These are phyloP conservation scores for Lophotis ruficrista DNA, from an alignment of 2,113 vertebrate genomes.

Conservation along the genomic window DNA sequence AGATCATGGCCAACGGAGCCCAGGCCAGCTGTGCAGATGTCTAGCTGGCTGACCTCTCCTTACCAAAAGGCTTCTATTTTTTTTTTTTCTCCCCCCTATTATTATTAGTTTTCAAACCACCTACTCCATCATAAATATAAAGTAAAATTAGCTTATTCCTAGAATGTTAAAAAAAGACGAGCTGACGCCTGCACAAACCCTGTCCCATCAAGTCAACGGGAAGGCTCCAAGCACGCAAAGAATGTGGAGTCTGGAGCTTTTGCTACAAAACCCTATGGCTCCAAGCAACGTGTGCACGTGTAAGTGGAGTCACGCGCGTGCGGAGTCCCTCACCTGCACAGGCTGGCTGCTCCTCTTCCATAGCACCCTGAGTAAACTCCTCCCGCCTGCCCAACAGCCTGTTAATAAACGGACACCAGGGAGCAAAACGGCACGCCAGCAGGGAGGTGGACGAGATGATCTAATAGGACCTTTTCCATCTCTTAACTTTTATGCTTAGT, in stretches of 20 bases:
- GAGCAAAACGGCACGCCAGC: background rate
- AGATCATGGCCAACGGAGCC: background rate
- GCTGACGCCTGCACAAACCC: background rate
- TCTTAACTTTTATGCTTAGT: slow-evolving; percentile 58
- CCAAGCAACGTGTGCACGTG: background rate
- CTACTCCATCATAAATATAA: background rate
- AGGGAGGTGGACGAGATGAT: slow-evolving; percentile 41
- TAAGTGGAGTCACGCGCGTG: accelerated
- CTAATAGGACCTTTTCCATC: slow-evolving; percentile 59
- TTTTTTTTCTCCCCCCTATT: accelerated
- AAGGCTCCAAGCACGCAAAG: background rate
- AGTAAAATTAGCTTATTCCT: slow-evolving; percentile 36
- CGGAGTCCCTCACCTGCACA: background rate
- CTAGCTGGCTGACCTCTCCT: slow-evolving; percentile 43
- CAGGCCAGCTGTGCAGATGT: slow-evolving; percentile 33
- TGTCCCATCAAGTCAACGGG: background rate
- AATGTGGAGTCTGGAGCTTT: background rate
- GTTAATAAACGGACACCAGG: background rate
- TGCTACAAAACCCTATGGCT: background rate
- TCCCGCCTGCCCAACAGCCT: background rate
- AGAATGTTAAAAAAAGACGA: background rate
- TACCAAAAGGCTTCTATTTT: background rate
- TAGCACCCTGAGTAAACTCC: background rate
- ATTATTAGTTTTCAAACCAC: slow-evolving; percentile 11
- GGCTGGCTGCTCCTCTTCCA: background rate